Evolutionary conservation across 2,113 vertebrate species (phyloP).

Genomic region (Mohoua ochrocephala): DNA sequence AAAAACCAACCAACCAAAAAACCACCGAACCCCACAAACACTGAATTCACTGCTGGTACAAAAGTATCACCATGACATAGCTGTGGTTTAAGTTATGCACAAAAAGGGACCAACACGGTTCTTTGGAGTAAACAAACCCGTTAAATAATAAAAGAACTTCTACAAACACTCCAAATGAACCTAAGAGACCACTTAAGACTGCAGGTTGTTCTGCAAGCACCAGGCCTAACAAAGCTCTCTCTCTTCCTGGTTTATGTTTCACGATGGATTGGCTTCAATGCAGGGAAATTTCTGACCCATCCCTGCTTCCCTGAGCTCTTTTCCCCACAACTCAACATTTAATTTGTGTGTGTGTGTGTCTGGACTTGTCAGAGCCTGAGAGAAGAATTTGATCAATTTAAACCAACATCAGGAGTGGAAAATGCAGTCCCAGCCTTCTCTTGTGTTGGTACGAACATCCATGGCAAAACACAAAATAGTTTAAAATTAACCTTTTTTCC

Average conservation of each 20-base stretch:
- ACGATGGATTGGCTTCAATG: neutral
- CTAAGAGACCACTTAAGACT: neutral
- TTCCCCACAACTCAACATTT: neutral
- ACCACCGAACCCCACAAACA: neutral
- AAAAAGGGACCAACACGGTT: neutral
- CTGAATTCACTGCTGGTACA: neutral
- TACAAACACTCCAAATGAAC: neutral
- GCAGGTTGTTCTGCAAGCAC: neutral
- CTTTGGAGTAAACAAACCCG: neutral
- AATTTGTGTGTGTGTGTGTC: neutral
- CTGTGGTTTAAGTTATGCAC: neutral
- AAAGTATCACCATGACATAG: neutral
- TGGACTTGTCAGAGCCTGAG: neutral
- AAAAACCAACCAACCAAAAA: neutral
- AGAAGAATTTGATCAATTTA: neutral
- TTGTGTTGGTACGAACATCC: neutral
- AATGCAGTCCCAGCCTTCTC: neutral
- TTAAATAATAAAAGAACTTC: neutral
- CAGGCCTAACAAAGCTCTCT: neutral
- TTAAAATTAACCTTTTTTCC: neutral
- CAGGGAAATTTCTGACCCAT: neutral
- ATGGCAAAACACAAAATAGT: neutral
- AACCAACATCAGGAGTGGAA: neutral
- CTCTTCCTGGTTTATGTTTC: neutral
- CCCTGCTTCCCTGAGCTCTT: neutral